Evolutionary conservation across 2,888 invertebrate species (phyloP).

Genomic region (Eupithecia inturbata): DNA sequence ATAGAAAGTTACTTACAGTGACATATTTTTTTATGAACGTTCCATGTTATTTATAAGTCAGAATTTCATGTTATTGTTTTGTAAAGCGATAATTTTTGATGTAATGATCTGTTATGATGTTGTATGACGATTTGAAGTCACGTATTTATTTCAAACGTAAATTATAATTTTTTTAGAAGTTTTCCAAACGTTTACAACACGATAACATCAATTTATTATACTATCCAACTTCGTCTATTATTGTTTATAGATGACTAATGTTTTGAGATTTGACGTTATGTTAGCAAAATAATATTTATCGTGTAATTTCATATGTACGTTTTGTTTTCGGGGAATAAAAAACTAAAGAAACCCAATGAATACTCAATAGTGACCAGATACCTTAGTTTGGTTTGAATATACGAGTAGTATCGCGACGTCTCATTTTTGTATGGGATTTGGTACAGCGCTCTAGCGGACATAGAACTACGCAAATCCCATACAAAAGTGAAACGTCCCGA

Average conservation of each 20-base stretch:
- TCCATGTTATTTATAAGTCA: conserved; percentile 33
- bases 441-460: too few relatives aligned
- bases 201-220: neutral
- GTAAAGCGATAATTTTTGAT: conserved; percentile 30
- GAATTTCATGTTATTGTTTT: conserved; percentile 40
- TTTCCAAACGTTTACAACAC: neutral
- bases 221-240: neutral
- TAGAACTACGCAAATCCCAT: too few relatives aligned
- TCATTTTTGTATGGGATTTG: too few relatives aligned
- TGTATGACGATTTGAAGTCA: neutral
- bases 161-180: neutral
- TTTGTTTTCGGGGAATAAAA: neutral
- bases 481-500: too few relatives aligned
- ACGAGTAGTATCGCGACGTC: too few relatives aligned
- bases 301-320: neutral
- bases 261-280: neutral
- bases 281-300: neutral
- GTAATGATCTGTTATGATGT: conserved; percentile 28
- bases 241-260: neutral
- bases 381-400: too few relatives aligned
- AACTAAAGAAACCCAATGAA: neutral
- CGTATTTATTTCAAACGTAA: neutral
- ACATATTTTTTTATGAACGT: conserved; percentile 28
- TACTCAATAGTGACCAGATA: neutral
- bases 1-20: conserved; percentile 34